These are phyloP conservation scores for Nasua narica DNA, from an alignment of 2,797 vertebrate species.

Conservation along the genomic window DNA sequence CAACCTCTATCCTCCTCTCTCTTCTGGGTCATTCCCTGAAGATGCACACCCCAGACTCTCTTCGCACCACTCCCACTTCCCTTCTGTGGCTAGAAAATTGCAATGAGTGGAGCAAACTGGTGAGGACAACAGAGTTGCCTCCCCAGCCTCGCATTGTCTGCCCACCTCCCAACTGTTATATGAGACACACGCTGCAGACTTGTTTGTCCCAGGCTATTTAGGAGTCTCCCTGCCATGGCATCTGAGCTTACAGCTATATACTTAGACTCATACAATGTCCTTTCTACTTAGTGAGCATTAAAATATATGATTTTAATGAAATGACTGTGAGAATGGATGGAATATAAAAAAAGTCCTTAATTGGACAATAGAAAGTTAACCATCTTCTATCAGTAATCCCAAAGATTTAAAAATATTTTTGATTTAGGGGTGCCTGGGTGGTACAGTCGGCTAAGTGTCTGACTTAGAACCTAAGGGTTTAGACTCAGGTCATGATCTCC, in stretches of 20 bases:
- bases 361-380: neutral
- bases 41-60: neutral
- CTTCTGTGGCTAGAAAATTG: neutral
- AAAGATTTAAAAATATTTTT: constrained; percentile 25
- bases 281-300: neutral
- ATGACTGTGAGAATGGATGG: neutral
- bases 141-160: neutral
- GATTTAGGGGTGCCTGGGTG: neutral
- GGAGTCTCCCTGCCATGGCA: neutral
- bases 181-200: neutral
- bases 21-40: neutral
- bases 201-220: neutral
- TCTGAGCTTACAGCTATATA: neutral
- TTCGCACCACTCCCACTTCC: neutral
- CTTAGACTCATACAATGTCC: neutral
- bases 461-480: neutral
- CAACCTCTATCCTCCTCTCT: neutral
- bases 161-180: neutral
- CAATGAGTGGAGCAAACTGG: neutral
- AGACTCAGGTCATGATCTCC: neutral
- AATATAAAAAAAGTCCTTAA: neutral
- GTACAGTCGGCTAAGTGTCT: neutral
- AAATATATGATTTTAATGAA: constrained; percentile 6
- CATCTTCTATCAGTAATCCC: neutral
- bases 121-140: neutral